Base-by-base conservation (phyloP, 2,797 vertebrate species). In the Taeniopygia guttata region DNA sequence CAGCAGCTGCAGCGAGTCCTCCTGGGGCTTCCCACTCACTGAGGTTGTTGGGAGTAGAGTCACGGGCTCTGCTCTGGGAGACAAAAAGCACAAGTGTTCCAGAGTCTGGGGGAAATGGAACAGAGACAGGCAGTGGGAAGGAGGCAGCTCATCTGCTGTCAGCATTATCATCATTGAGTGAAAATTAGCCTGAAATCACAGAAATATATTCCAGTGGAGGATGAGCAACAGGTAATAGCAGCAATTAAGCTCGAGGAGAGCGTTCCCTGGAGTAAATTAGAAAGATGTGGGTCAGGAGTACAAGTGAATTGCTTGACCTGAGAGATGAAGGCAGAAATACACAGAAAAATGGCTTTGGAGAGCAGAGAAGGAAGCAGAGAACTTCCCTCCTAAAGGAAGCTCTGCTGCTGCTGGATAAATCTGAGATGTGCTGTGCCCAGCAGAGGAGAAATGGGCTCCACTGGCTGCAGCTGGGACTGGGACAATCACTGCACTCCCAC, bases 261-360 rank as follows among this genome's bases (percentile, higher is more conserved):
- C 4, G 0, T 45, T 90, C 56, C 64, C 30, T 1, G 0, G 68
- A 84, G 87, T 62, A 68, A 81, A 78, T 76, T 49, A 84, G 62
- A 64, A 81, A 46, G 63, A 72, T 26, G 3, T 58, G 73, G 64
- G 87, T 91, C 87, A 86, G 82, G 76, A 63, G 56, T 76, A 67
- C 48, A 68, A 94, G 69, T 69, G 69, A 79, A 95, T 76, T 54
- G 32, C 79, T 66, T 89, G 79, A 93, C 51, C 89, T 86, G 81
- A 92, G 79, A 85, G 54, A 68, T 72, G 38, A 80, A 90, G 36
- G 51, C 85, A 87, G 82, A 80, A 91, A 58, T 62, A 46, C 4
- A 22, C 25, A 40, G 51, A 89, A 64, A 72, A 46, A 11, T 2
- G 5, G 68, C 60, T 84, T 77, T 14, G 43, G 69, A 87, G 92